phyloP scores from a whole-genome alignment of 2,888 invertebrate species.

The Cataglyphis livida region DNA sequence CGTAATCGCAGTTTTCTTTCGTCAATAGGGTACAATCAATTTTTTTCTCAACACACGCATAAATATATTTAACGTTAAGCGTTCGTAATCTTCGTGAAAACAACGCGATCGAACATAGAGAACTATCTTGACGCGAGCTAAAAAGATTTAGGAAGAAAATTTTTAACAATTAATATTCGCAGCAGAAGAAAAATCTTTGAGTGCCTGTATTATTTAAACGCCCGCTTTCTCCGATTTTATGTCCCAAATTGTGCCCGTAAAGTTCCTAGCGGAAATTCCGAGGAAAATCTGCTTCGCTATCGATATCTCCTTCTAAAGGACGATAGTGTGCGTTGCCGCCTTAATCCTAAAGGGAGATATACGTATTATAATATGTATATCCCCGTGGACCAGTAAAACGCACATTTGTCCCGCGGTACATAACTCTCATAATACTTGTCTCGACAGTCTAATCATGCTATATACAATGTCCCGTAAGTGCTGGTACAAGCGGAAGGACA shows the following conservation, averaged over 20 bases:
- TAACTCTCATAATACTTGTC: conserved; percentile 51
- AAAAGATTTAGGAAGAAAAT: not conserved
- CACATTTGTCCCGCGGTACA: conserved; percentile 48
- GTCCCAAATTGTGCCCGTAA: conserved; percentile 13
- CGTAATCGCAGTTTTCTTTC: conserved; percentile 17
- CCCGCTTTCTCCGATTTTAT: not conserved
- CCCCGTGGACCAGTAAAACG: conserved; percentile 47
- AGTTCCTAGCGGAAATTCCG: conserved; percentile 14
- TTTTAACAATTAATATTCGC: not conserved
- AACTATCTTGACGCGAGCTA: not conserved
- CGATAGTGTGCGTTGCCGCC: conserved; percentile 24
- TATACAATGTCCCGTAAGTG: conserved; percentile 4
- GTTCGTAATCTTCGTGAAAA: not conserved
- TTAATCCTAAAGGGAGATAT: conserved; percentile 46
- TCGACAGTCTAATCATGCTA: conserved; percentile 42
- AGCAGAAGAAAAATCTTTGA: not conserved
- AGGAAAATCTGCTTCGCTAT: conserved; percentile 13
- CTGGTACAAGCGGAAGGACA: not conserved
- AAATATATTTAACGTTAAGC: not conserved
- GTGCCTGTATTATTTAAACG: conserved; percentile 6
- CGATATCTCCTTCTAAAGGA: conserved; percentile 48
- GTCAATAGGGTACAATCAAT: not conserved
- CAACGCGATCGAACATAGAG: not conserved
- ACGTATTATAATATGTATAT: conserved; percentile 49
- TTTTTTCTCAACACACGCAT: not conserved